A percentile compares a stretch with the other conserved stretches of the same genome.
Conservation (phyloP, 2,797 vertebrate species). For the Sphaeramia orbicularis region DNA sequence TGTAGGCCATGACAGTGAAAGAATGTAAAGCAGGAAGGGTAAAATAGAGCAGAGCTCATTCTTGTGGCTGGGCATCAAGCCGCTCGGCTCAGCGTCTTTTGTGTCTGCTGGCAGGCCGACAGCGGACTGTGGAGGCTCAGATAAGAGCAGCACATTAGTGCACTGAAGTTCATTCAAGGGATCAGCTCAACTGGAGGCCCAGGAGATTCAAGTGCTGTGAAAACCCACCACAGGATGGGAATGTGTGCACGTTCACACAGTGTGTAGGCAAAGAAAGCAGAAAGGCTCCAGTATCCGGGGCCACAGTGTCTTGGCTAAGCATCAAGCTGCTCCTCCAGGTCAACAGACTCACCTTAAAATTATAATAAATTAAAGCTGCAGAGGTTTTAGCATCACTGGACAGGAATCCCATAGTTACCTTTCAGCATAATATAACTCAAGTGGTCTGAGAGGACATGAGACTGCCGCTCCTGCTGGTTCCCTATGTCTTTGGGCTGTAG, state of each 20-base stretch:
- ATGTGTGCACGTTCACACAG: constrained; percentile 7
- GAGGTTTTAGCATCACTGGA: too few species aligned
- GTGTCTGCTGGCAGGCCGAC: constrained; percentile 50
- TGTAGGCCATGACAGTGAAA: constrained; percentile 50
- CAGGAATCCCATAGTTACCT: too few species aligned
- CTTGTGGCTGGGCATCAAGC: constrained; percentile 35
- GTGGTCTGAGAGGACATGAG: too few species aligned
- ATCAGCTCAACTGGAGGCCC: constrained; percentile 29
- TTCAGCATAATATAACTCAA: too few species aligned
- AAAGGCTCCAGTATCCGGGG: neutral
- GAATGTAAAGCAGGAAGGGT: constrained; percentile 55
- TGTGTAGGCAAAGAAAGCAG: constrained; percentile 43
- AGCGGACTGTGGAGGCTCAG: constrained; percentile 18
- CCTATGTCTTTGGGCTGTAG: too few species aligned
- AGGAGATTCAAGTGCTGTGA: constrained; percentile 18
- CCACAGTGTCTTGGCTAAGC: constrained; percentile 8
- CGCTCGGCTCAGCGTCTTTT: constrained; percentile 56
- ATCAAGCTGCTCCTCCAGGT: neutral
- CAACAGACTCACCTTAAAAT: too few species aligned
- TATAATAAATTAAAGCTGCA: too few species aligned
- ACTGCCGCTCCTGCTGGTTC: too few species aligned
- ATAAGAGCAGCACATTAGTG: constrained; percentile 54
- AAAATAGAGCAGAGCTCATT: constrained; percentile 27
- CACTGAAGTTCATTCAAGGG: constrained; percentile 28
- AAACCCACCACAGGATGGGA: constrained; percentile 8